phyloP scores from a whole-genome alignment of 2,797 vertebrate species.

The Xiphophorus birchmanni region DNA sequence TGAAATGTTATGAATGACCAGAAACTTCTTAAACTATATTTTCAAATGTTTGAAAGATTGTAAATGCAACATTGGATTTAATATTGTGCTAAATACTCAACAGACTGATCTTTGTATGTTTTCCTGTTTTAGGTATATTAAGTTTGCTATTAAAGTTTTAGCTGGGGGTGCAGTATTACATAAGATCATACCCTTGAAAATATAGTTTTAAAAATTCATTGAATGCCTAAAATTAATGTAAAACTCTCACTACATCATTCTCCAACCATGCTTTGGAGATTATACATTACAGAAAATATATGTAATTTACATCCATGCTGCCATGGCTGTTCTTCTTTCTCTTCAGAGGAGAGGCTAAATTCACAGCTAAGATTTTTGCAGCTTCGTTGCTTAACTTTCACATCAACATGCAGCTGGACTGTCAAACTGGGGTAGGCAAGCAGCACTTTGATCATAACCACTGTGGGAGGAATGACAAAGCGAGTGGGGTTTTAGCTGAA shows the following conservation, averaged over 20 bases:
- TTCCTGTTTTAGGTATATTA: background rate
- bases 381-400: slow-evolving; percentile 36
- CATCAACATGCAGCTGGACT: slow-evolving; percentile 16
- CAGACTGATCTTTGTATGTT: background rate
- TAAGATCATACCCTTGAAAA: background rate
- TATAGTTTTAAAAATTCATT: background rate
- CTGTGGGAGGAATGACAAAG: slow-evolving; percentile 34
- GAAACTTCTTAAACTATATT: background rate
- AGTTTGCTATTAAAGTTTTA: background rate
- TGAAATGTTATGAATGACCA: background rate
- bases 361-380: slow-evolving; percentile 20
- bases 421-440: slow-evolving; percentile 36
- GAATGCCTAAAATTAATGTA: background rate
- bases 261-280: background rate
- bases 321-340: background rate
- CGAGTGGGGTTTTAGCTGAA: slow-evolving; percentile 4
- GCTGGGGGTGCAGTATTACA: background rate
- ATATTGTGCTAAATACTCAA: background rate
- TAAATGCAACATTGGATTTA: background rate
- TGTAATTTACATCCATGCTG: background rate
- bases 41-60: background rate
- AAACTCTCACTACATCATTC: background rate
- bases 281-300: background rate
- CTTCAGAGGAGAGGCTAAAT: background rate
- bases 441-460: slow-evolving; percentile 44